These are phyloP conservation scores for Mantis religiosa DNA, from an alignment of 2,888 invertebrate genomes.

Conservation along the genomic window DNA sequence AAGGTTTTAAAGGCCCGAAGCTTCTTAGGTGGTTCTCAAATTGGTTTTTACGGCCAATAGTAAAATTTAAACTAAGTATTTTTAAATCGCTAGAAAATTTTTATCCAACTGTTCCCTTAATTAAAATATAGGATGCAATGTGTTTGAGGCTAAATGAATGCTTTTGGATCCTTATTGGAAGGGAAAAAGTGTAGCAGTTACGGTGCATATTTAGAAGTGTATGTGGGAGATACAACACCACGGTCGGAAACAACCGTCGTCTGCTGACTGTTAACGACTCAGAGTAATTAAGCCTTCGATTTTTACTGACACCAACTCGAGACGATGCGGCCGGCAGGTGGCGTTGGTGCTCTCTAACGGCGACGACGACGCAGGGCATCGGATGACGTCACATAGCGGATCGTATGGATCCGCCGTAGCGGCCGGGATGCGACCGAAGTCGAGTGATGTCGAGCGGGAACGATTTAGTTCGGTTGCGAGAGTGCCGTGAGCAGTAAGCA, in stretches of 20 bases:
- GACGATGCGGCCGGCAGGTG: background rate
- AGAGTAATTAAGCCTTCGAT: background rate
- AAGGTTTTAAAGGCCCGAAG: too few species aligned
- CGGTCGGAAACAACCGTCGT: background rate
- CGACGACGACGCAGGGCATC: background rate
- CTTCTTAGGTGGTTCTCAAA: too few species aligned
- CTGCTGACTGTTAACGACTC: background rate
- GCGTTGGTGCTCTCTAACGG: background rate
- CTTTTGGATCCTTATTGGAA: background rate
- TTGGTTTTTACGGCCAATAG: too few species aligned
- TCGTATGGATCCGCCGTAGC: background rate
- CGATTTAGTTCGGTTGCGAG: background rate
- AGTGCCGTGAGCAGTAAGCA: background rate
- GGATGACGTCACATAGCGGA: background rate
- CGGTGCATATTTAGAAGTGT: background rate
- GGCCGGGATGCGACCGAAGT: background rate
- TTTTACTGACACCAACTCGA: background rate
- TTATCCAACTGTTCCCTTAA: too few species aligned
- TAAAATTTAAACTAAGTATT: too few species aligned
- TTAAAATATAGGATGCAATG: too few species aligned
- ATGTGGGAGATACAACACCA: background rate
- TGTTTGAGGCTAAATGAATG: background rate
- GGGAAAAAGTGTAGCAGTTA: background rate
- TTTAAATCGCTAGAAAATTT: too few species aligned
- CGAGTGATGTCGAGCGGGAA: background rate